A percentile compares a stretch with the other conserved stretches of the same genome.
phyloP scores from a whole-genome alignment of 2,113 vertebrate species.

The Prunella himalayana region DNA sequence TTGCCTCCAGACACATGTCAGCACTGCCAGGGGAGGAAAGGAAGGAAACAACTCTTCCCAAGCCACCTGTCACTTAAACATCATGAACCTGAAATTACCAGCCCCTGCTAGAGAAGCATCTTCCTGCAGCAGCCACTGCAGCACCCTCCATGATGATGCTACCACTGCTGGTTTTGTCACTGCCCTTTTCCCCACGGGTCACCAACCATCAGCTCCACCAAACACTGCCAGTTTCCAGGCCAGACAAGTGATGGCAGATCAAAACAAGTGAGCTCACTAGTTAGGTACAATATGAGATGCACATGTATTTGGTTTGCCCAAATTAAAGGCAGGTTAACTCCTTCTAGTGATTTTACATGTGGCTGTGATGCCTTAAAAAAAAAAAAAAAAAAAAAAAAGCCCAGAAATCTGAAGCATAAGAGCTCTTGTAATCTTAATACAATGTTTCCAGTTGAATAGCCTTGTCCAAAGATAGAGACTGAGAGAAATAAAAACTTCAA shows the following conservation, averaged over 20 bases:
- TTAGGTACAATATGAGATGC: neutral
- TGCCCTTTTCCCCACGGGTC: neutral
- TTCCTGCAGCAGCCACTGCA: neutral
- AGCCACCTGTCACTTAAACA: fast-evolving
- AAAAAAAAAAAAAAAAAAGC: neutral
- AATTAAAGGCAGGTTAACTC: neutral
- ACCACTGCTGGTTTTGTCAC: neutral
- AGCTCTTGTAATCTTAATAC: neutral
- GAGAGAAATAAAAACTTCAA: neutral
- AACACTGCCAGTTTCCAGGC: neutral
- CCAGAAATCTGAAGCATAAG: neutral
- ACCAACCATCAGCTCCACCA: neutral
- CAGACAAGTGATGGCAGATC: neutral
- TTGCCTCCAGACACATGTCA: constrained; percentile 2
- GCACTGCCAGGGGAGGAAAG: neutral
- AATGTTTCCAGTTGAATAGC: neutral
- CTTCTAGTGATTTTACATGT: neutral
- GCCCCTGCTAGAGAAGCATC: neutral
- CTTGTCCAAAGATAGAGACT: neutral
- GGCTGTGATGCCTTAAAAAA: neutral
- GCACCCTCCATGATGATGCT: neutral
- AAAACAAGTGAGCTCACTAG: neutral
- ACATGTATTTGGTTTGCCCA: neutral
- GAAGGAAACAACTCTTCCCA: neutral
- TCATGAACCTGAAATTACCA: neutral